Base-by-base conservation (phyloP, 53 echinoderm and acorn worm species). In the Paracentrotus lividus region DNA sequence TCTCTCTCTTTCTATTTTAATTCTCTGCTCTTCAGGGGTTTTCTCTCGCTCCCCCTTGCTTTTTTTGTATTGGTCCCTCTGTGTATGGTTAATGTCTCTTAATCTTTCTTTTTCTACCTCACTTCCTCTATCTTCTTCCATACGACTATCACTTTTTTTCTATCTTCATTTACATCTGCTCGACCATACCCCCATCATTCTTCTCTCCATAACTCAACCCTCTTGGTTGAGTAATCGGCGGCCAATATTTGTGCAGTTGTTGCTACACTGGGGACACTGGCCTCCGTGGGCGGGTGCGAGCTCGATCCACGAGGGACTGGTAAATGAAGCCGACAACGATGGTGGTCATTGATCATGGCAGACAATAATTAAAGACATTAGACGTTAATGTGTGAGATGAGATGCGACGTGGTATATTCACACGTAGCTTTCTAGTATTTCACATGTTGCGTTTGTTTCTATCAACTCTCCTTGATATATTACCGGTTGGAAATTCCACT, bases 191-290 rank as follows among this genome's bases (percentile, higher is more conserved):
- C n/a, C n/a, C 47, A 81, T 81, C 81, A 47, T 4, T 86, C 86
- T 56, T 86, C 49, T 47, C 36, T 20, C 18, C 55, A 61, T 89
- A 58, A 44, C 89, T 42, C 64, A 56, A 21, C 81, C 44, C 45
- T 45, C 56, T 56, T 86, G 86, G 27, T 21, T 86, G 86, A 86
- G 86, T 64, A 89, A 89, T 89, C 89, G 40, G 64, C 43, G 45
- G 72, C 45, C 36, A 90, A 90, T 90, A 90, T 90, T 90, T 90
- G 72, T 33, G 45, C 91, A 90, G 91, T 90, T 90, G 91, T 90
- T 42, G 54, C 91, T 34, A 90, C 91, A 90, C 51, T 5, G 15
- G 68, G 57, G 69, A 90, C 91, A 24, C 27, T 42, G 14, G 24
- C 5, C 86, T 86, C 38, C 86, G 54, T 86, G 34, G 55, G 86